Percentiles rank a stretch among this genome's conserved stretches.
Evolutionary conservation across 1,140 invertebrate species (phyloP).

Genomic region (Piezodorus guildinii): DNA sequence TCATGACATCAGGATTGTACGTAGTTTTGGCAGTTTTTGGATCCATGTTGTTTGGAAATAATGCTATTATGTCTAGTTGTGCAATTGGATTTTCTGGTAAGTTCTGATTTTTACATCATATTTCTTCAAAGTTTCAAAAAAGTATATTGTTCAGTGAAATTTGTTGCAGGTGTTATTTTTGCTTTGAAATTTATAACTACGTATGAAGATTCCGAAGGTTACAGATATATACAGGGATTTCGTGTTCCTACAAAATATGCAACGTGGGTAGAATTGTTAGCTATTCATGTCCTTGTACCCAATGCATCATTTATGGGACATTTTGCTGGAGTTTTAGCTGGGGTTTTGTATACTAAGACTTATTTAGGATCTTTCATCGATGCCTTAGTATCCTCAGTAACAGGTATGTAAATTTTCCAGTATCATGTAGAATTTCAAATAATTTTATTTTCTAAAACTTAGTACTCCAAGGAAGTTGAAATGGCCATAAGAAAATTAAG

Average conservation of each 20-base stretch:
- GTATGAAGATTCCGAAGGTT: slow-evolving; percentile 35
- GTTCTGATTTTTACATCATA: slow-evolving; percentile 5
- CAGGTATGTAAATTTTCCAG: slow-evolving; percentile 28
- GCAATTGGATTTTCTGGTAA: slow-evolving; percentile 56
- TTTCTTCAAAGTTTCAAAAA: not conserved
- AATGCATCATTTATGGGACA: slow-evolving; percentile 51
- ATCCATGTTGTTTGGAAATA: slow-evolving; percentile 27
- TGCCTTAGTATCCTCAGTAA: slow-evolving; percentile 33
- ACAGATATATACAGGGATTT: slow-evolving; percentile 40
- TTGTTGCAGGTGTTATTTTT: slow-evolving; percentile 41
- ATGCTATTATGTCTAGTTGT: slow-evolving; percentile 41
- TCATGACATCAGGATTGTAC: slow-evolving; percentile 43
- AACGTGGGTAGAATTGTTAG: slow-evolving; percentile 54
- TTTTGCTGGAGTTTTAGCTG: slow-evolving; percentile 56
- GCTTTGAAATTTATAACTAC: slow-evolving; percentile 54
- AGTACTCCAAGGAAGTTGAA: too few relatives aligned
- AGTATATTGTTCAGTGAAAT: not conserved
- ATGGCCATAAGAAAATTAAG: too few relatives aligned
- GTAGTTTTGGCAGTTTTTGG: slow-evolving; percentile 36
- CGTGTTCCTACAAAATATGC: slow-evolving; percentile 45
- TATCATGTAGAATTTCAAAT: not conserved
- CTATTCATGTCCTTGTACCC: slow-evolving; percentile 53
- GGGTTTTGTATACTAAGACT: slow-evolving; percentile 50
- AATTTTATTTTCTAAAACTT: too few relatives aligned
- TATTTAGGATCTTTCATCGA: slow-evolving; percentile 45